A percentile compares a stretch with the other conserved stretches of the same genome.
These are phyloP conservation scores for Cyclargus thomasi DNA, from an alignment of 1,140 invertebrate species.

Conservation along the genomic window DNA sequence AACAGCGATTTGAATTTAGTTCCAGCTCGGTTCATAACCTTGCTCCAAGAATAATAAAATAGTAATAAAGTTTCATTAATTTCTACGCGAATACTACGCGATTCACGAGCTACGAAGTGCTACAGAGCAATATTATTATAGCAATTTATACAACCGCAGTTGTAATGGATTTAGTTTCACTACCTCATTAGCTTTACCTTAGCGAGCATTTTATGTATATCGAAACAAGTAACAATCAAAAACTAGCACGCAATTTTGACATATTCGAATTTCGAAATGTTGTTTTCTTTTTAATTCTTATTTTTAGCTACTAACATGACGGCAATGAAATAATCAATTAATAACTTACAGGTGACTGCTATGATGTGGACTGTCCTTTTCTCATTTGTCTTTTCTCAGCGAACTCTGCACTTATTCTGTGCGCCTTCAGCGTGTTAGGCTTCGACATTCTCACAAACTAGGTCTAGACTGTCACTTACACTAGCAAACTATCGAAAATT, in stretches of 20 bases:
- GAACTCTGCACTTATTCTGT: constrained; percentile 65
- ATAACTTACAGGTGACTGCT: constrained; percentile 68
- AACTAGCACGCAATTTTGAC: not conserved
- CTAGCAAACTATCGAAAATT: constrained; percentile 32
- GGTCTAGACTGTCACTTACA: constrained; percentile 9
- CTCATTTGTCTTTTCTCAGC: constrained; percentile 67
- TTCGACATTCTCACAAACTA: constrained; percentile 55
- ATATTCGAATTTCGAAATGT: not conserved
- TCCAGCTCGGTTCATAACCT: not conserved
- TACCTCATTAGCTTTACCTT: too few relatives aligned
- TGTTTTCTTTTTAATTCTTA: not conserved
- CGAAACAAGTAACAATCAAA: not conserved
- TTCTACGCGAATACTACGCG: not conserved
- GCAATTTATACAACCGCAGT: not conserved
- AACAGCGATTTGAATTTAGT: too few relatives aligned
- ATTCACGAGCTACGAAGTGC: not conserved
- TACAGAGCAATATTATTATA: not conserved
- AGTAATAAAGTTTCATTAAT: not conserved
- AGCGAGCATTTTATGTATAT: not conserved
- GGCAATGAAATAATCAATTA: not conserved
- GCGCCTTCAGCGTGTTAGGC: constrained; percentile 63
- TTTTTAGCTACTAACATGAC: not conserved
- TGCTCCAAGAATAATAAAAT: not conserved
- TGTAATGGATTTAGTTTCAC: not conserved
- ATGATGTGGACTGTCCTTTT: constrained; percentile 57